These are phyloP conservation scores for Stenoptilia bipunctidactyla DNA, from an alignment of 2,888 invertebrate genomes.

Conservation along the genomic window DNA sequence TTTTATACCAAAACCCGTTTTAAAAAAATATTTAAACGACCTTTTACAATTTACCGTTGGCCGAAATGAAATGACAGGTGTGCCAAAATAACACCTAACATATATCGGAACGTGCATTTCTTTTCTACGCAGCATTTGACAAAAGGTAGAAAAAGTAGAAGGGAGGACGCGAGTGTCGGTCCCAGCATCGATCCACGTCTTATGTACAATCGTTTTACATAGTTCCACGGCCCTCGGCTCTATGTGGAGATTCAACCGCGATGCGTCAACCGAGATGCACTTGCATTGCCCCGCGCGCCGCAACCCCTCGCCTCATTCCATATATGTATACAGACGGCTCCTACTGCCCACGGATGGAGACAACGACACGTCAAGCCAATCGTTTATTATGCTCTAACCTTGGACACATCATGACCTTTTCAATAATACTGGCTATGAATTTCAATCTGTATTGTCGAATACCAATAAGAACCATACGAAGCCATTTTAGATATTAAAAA, in stretches of 20 bases:
- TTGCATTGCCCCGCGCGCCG: conserved; percentile 39
- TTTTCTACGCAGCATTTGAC: no score
- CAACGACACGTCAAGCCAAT: conserved; percentile 28
- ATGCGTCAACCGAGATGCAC: conserved; percentile 63
- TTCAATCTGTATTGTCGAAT: no score
- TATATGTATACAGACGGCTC: conserved; percentile 8
- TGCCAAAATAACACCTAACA: no score
- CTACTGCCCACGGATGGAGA: conserved; percentile 16
- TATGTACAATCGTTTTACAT: conserved; percentile 56
- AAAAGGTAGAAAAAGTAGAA: conserved; percentile 11
- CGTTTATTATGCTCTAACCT: conserved; percentile 32
- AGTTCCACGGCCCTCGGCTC: conserved; percentile 31
- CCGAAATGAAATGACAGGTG: no score
- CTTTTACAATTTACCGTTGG: no score
- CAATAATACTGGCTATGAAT: conserved; percentile 1
- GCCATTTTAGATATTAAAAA: no score
- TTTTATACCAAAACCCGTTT: no score
- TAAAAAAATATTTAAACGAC: no score
- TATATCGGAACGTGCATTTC: no score
- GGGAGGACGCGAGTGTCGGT: conserved; percentile 26
- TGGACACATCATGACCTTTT: conserved; percentile 38
- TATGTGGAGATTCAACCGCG: conserved; percentile 65
- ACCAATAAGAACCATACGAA: no score
- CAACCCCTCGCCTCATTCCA: conserved; percentile 17
- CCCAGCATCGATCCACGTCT: conserved; percentile 60